Evolutionary conservation across 2,888 invertebrate species (phyloP).

Genomic region (Apotomis betuletana): DNA sequence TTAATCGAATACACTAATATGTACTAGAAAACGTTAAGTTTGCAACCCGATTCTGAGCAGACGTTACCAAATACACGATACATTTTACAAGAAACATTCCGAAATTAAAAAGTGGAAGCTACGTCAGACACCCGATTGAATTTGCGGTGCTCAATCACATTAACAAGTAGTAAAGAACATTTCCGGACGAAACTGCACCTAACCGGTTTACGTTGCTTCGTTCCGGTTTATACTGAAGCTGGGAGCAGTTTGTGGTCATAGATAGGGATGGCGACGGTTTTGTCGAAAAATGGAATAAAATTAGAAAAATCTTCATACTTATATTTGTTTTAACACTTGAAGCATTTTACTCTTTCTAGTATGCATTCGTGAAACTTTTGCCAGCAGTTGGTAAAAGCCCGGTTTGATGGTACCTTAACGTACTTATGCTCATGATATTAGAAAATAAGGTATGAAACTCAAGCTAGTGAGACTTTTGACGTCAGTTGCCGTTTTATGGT

Average conservation of each 20-base stretch:
- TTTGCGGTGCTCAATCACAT: constrained; percentile 47
- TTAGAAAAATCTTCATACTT: not conserved
- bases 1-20: no score
- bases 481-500: no score
- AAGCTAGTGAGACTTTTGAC: no score
- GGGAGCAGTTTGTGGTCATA: constrained; percentile 27
- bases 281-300: not conserved
- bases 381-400: no score
- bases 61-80: not conserved
- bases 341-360: no score
- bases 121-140: constrained; percentile 42
- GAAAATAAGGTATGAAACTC: no score
- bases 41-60: not conserved
- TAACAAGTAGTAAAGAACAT: constrained; percentile 44
- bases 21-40: no score
- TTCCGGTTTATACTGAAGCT: constrained; percentile 25
- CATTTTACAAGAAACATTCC: not conserved
- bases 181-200: constrained; percentile 37
- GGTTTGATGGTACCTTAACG: no score
- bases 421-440: no score
- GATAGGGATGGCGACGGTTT: constrained; percentile 22
- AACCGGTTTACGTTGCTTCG: constrained; percentile 38
- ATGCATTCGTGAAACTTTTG: no score
- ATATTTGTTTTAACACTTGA: not conserved
- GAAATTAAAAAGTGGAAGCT: constrained; percentile 25